A percentile compares a stretch with the other conserved stretches of the same genome.
phyloP scores from a whole-genome alignment of 2,888 invertebrate species.

The Pilophorus perplexus region DNA sequence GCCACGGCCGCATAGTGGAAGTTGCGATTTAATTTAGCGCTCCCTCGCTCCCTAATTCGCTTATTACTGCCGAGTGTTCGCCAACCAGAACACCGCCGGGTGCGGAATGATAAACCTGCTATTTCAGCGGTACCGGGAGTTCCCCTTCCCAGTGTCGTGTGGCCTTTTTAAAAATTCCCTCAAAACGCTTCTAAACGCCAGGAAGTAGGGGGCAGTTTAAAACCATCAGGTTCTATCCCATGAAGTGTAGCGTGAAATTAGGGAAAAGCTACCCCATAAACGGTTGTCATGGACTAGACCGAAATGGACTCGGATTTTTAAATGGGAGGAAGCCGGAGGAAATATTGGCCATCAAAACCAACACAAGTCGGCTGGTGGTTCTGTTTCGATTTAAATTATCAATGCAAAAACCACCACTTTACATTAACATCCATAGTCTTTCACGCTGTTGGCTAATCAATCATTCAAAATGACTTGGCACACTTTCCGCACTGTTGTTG shows the following conservation, averaged over 20 bases:
- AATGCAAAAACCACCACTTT: too few relatives aligned
- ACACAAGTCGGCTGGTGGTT: too few relatives aligned
- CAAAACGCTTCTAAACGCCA: not conserved
- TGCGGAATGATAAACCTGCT: slow-evolving; percentile 29
- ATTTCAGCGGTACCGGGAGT: slow-evolving; percentile 15
- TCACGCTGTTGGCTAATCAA: too few relatives aligned
- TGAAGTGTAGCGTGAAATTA: slow-evolving; percentile 37
- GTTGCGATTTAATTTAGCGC: slow-evolving; percentile 22
- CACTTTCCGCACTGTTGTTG: too few relatives aligned
- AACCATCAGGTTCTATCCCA: slow-evolving; percentile 22
- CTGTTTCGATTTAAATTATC: too few relatives aligned
- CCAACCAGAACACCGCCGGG: slow-evolving; percentile 24
- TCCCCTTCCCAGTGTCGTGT: not conserved
- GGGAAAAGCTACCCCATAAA: slow-evolving; percentile 20
- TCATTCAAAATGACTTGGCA: too few relatives aligned
- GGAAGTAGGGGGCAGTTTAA: slow-evolving; percentile 13
- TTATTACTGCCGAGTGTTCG: slow-evolving; percentile 26
- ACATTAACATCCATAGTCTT: too few relatives aligned
- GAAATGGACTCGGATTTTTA: too few relatives aligned
- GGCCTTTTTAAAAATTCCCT: slow-evolving; percentile 6
- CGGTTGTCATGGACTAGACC: too few relatives aligned
- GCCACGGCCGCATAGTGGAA: slow-evolving; percentile 10
- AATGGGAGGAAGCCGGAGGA: too few relatives aligned
- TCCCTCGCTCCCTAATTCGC: slow-evolving; percentile 24
- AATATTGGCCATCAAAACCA: too few relatives aligned